Conservation (phyloP, 92 coral and sea anemone genomes). For the Bergia puertoricense region DNA sequence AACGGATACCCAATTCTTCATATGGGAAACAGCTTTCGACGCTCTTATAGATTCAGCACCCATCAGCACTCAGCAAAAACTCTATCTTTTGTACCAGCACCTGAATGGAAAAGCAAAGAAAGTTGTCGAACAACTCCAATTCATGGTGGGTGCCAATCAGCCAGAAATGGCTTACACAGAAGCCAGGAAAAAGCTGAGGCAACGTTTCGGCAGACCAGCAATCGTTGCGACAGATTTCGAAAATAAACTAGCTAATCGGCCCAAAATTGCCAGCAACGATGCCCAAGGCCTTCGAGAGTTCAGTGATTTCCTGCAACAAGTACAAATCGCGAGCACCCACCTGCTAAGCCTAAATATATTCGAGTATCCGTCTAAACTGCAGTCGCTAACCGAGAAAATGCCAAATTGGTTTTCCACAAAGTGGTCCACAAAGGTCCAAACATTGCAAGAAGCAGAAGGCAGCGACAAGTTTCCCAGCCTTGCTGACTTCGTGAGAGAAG, state of each 20-base stretch:
- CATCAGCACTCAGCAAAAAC: conserved; percentile 1
- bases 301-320: conserved; percentile 48
- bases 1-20: conserved; percentile 38
- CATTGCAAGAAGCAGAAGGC: conserved; percentile 48
- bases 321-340: conserved; percentile 45
- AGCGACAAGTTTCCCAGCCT: conserved; percentile 57
- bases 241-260: conserved; percentile 62
- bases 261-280: conserved; percentile 58
- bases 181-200: conserved; percentile 48
- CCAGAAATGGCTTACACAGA: conserved; percentile 28
- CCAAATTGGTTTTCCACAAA: conserved; percentile 4
- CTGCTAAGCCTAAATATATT: conserved; percentile 44
- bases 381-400: not conserved
- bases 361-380: conserved; percentile 3
- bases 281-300: conserved; percentile 55
- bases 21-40: conserved; percentile 76
- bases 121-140: conserved; percentile 57
- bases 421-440: conserved; percentile 46
- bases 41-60: conserved; percentile 40
- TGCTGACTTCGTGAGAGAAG: conserved; percentile 54
- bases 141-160: conserved; percentile 50
- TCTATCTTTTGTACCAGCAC: conserved; percentile 49
- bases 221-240: conserved; percentile 64
- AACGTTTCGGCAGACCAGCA: conserved; percentile 60
- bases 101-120: conserved; percentile 65